phyloP scores from a whole-genome alignment of 2,888 invertebrate genomes.

The Cheilosia vulpina region DNA sequence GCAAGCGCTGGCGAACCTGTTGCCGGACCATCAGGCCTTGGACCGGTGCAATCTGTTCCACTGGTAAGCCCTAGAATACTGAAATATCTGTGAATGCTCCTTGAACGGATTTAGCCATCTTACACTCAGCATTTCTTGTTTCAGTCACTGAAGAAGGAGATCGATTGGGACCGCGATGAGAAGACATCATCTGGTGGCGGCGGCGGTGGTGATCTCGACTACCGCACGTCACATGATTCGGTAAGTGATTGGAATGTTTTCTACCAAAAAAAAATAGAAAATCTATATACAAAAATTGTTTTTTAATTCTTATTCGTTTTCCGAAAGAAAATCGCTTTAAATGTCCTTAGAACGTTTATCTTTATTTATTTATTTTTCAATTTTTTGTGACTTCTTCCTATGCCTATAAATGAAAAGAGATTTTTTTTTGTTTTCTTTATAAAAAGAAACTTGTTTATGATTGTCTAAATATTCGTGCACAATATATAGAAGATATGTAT shows the following conservation, averaged over 20 bases:
- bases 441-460: slow-evolving; percentile 49
- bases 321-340: slow-evolving; percentile 68
- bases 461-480: slow-evolving; percentile 64
- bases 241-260: slow-evolving; percentile 86
- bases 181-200: slow-evolving; percentile 87
- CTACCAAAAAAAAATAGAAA: slow-evolving; percentile 74
- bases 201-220: slow-evolving; percentile 88
- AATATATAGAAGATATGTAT: slow-evolving; percentile 8
- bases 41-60: slow-evolving; percentile 95
- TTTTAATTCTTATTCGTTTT: slow-evolving; percentile 76
- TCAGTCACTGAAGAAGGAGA: slow-evolving; percentile 95
- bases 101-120: slow-evolving; percentile 71
- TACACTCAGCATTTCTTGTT: slow-evolving; percentile 75
- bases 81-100: slow-evolving; percentile 39
- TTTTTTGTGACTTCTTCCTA: slow-evolving; percentile 77
- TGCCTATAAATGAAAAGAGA: slow-evolving; percentile 61
- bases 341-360: slow-evolving; percentile 72
- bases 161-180: slow-evolving; percentile 93
- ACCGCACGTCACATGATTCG: slow-evolving; percentile 92
- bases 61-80: slow-evolving; percentile 86
- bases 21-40: slow-evolving; percentile 92
- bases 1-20: slow-evolving; percentile 77
- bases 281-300: slow-evolving; percentile 43
- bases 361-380: slow-evolving; percentile 36
- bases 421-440: slow-evolving; percentile 8